Evolutionary conservation across 1,140 invertebrate genomes (phyloP), one percentile per base, ranked within the genome.

Genomic region (Drosophila parabipectinata): DNA sequence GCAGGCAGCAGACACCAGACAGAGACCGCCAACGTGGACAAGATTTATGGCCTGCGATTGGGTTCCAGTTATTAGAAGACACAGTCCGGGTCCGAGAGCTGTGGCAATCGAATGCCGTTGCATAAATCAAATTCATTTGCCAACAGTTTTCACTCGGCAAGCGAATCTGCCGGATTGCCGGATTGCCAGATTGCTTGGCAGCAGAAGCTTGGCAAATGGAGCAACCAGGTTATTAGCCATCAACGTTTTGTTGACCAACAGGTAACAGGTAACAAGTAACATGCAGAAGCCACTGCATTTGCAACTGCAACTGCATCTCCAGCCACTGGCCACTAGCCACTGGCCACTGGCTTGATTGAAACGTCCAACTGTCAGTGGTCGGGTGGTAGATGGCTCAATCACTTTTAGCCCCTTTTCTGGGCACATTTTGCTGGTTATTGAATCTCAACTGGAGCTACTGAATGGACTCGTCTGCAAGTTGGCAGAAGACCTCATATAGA

Each of bases 51-150:
- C 26, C 67, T 28, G n/a, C 71, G 73, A 59, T 64, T 55, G 58
- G 61, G 62, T 85, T 72, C 72, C 81, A 85, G 80, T 87, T 84
- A 84, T 77, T 74, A 77, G 81, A 74, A 74, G 68, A 61, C 67
- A 71, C 50, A 37, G 26, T 18, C 34, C 24, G 24, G 68, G 52
- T 47, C 21, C 18, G 9, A 37, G 64, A 24, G 66, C 58, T 45
- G 68, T 54, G 57, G 73, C 72, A 54, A 62, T 57, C 54, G 59
- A 76, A 64, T 79, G 77, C 72, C 67, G 77, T 85, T 85, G 81
- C 81, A 84, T 84, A 85, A 84, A 84, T 84, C 81, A 84, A 84
- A 84, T 83, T 77, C 81, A 85, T 84, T 85, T 73, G 67, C 73
- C 45, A 55, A 72, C 50, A 50, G 59, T 62, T 72, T 72, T 72